Base-by-base conservation (phyloP, 1,140 invertebrate genomes). In the Harpegnathos saltator region DNA sequence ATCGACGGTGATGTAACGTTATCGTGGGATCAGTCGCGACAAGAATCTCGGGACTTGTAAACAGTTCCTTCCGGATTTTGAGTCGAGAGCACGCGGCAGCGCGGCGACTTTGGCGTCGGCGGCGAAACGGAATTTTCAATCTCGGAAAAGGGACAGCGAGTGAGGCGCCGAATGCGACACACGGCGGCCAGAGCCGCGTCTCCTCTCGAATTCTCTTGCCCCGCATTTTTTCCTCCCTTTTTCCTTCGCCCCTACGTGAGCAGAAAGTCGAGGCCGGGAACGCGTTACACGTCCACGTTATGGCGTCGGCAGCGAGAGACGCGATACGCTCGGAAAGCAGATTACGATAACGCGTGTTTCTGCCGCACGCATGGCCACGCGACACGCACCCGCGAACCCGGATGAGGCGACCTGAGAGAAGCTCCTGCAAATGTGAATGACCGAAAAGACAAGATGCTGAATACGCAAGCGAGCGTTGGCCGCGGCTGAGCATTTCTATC, bases 261-360 rank as follows among this genome's bases (percentile, higher is more conserved):
- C 71, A 33, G 86, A 88, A 88, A 85, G 66, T 14, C 63, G 19
- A 71, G 58, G 24, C 29, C 38, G 56, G 65, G 73, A 77, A 82
- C 88, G n/a, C n/a, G n/a, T n/a, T n/a, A n/a, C n/a, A n/a, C n/a
- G n/a, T n/a, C n/a, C 73, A 62, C 78, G 63, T 85, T 82, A 77
- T 73, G 71, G 38, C 38, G 9, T 50, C 50, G 59, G 59, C 24
- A 44, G 54, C 63, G 33, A 52, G 29, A 58, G n/a, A 11, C 61
- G 78, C 83, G 87, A 88, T 87, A 82, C 86, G 83, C 73, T 54
- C 56, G 19, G 87, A 85, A 88, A 88, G 58, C 83, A 68, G 83
- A 88, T 88, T 82, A 84, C 86, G 85, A 81, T 87, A 87, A 86
- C 85, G 54, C 81, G 54, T 54, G 48, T 61, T 56, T 19, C 63